These are phyloP conservation scores for Dicaeum eximium DNA, from an alignment of 2,113 vertebrate genomes.

Conservation along the genomic window DNA sequence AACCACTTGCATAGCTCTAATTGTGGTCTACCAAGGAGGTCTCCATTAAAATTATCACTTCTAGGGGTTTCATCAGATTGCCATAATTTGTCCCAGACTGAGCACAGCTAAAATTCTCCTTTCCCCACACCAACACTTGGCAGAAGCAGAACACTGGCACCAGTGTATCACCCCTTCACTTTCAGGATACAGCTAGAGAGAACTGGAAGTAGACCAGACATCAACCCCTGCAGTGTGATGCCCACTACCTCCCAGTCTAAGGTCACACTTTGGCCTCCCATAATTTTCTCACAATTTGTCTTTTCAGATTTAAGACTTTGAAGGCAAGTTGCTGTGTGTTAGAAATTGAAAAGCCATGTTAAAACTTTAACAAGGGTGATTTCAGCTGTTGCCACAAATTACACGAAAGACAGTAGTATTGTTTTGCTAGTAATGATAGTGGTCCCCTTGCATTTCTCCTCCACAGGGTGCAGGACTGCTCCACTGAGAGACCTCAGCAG, in stretches of 20 bases:
- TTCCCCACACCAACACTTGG: not conserved
- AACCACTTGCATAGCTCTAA: not conserved
- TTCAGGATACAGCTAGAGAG: not conserved
- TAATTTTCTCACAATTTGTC: not conserved
- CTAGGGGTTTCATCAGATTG: not conserved
- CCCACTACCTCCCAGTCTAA: not conserved
- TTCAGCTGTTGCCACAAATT: not conserved
- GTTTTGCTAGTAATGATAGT: not conserved
- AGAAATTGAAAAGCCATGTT: not conserved
- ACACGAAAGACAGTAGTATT: not conserved
- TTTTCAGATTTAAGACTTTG: not conserved
- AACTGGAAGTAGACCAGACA: not conserved
- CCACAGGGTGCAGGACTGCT: not conserved
- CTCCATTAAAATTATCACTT: not conserved
- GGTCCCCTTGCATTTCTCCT: not conserved
- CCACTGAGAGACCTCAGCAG: not conserved
- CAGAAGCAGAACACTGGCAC: not conserved
- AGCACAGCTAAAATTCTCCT: not conserved
- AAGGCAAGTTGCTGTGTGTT: not conserved
- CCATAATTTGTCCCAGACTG: not conserved
- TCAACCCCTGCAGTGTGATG: not conserved
- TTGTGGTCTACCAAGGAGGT: not conserved
- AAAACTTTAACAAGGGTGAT: not conserved
- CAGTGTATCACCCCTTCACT: not conserved
- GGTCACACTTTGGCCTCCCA: not conserved